Evolutionary conservation across 1,140 invertebrate genomes (phyloP).

Genomic region (Megalopta genalis): DNA sequence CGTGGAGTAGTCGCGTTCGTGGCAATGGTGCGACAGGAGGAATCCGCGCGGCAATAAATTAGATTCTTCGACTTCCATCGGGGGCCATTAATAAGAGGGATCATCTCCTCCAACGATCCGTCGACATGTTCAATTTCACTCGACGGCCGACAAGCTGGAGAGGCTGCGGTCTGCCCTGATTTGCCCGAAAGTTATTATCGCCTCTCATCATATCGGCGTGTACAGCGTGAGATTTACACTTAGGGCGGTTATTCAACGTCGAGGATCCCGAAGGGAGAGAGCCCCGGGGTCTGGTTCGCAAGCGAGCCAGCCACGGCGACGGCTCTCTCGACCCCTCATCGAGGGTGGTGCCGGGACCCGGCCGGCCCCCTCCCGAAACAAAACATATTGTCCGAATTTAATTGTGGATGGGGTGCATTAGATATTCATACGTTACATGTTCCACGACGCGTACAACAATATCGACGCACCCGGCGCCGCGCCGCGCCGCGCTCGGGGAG

Average conservation of each 20-base stretch:
- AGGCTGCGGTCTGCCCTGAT: conserved; percentile 40
- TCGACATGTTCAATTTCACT: conserved; percentile 28
- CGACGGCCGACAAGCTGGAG: conserved; percentile 13
- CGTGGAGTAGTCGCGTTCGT: no score
- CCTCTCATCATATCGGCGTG: conserved; percentile 51
- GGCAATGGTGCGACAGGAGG: no score
- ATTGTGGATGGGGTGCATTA: conserved; percentile 78
- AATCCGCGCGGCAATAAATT: neutral
- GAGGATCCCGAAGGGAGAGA: conserved; percentile 46
- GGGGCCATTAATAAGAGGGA: conserved; percentile 8
- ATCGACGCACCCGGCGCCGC: conserved; percentile 59
- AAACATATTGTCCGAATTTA: conserved; percentile 80
- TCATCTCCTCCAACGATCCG: neutral
- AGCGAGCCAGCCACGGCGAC: neutral
- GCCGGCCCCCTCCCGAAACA: conserved; percentile 68
- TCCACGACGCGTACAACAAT: conserved; percentile 74
- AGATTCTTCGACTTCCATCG: neutral
- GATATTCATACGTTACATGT: conserved; percentile 78
- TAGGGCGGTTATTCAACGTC: conserved; percentile 67
- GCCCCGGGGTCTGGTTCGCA: neutral
- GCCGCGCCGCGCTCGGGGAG: conserved; percentile 44
- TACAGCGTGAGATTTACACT: conserved; percentile 73
- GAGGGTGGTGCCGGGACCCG: conserved; percentile 64
- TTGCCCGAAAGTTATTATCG: conserved; percentile 60
- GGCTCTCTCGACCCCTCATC: conserved; percentile 11